A percentile compares a stretch with the other conserved stretches of the same genome.
Evolutionary conservation across 2,797 vertebrate species (phyloP).

Genomic region (Poeciliopsis turneri): DNA sequence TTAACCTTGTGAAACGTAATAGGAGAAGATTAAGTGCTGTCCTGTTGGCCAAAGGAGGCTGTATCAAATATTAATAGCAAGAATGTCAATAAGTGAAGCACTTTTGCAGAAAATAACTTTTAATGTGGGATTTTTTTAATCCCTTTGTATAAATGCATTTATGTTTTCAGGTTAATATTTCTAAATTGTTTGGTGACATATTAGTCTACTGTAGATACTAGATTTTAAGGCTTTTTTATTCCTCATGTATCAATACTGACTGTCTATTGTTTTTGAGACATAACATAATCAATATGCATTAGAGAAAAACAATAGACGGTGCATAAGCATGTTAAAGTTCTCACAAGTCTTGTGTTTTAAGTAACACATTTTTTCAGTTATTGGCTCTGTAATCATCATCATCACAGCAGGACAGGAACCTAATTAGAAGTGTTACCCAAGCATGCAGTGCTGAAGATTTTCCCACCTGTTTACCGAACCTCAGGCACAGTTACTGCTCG

Average conservation of each 20-base stretch:
- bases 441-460: not conserved
- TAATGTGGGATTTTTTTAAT: not conserved
- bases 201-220: not conserved
- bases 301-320: not conserved
- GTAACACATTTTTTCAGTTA: not conserved
- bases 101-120: not conserved
- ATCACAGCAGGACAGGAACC: not conserved
- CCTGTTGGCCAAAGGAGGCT: not conserved
- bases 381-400: not conserved
- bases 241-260: not conserved
- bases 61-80: slow-evolving; percentile 4
- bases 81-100: not conserved
- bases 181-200: not conserved
- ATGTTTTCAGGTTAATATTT: not conserved
- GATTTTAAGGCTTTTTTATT: not conserved
- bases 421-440: not conserved
- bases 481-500: not conserved
- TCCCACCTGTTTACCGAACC: not conserved
- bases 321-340: not conserved
- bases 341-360: not conserved
- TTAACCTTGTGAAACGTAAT: slow-evolving; percentile 2
- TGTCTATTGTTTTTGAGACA: not conserved
- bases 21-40: slow-evolving; percentile 3
- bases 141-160: not conserved
- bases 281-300: not conserved